Evolutionary conservation across 1,140 invertebrate species (phyloP), one percentile per base, ranked within the genome.

Genomic region (Goniozus legneri): DNA sequence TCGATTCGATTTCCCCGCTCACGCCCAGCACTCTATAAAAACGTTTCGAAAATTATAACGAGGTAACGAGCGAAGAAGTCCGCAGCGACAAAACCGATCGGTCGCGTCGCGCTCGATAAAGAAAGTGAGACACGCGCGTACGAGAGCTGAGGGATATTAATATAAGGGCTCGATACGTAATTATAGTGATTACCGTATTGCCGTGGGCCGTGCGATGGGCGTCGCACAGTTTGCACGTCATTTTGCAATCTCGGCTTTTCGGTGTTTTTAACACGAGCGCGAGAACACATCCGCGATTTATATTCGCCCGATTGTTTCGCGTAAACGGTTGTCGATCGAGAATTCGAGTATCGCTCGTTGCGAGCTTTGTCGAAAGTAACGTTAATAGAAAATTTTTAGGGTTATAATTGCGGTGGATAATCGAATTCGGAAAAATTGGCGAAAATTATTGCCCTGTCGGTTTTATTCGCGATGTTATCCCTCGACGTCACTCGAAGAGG

Each of bases 161-260:
- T 73, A 73, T 71, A 73, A 75, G 70, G 72, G 69, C 72, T 69
- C 66, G 69, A 74, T 73, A 65, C 69, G 65, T 73, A 76, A 75
- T 76, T 76, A 75, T 76, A 75, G 73, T 76, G 67, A 76, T 76
- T 76, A 74, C 65, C 65, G 71, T 68, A 76, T 71, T 74, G 71
- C 71, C 73, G 69, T 59, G 64, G 71, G 71, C 68, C 69, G 71
- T 68, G 72, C 65, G 68, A 73, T n/a, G 66, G 71, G 68, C 73
- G 71, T 74, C 70, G 61, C 67, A 67, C 66, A 73, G 69, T 74
- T 75, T 74, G 70, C 73, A 75, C 73, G 70, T 75, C 70, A 74
- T 75, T 74, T 73, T 67, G 63, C 60, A 73, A 74, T 73, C 64
- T 71, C 64, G 62, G 65, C 67, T 68, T 64, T n/a, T n/a, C n/a